These are phyloP conservation scores for Parasteatoda tepidariorum DNA, from an alignment of 1,140 invertebrate species.

Conservation along the genomic window DNA sequence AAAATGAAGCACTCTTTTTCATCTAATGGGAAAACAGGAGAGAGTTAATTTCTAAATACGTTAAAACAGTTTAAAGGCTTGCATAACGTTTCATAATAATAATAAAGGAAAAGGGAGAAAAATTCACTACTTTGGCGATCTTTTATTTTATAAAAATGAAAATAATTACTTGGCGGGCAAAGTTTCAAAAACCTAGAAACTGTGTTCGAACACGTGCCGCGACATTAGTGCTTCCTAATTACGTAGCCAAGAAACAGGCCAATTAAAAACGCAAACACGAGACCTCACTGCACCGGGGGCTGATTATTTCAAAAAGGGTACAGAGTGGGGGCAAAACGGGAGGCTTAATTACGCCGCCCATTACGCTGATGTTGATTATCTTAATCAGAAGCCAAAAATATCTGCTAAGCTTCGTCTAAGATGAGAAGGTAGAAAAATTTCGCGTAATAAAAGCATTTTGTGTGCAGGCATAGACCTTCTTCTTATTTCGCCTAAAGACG, in stretches of 20 bases:
- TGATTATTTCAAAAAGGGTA: slow-evolving; percentile 60
- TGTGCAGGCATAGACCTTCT: slow-evolving; percentile 10
- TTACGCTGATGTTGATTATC: slow-evolving; percentile 61
- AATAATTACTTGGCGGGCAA: slow-evolving; percentile 53
- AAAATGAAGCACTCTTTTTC: slow-evolving; percentile 40
- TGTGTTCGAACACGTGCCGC: slow-evolving; percentile 53
- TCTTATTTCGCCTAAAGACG: slow-evolving; percentile 48
- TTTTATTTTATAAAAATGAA: slow-evolving; percentile 60
- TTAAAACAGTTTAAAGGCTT: slow-evolving; percentile 35
- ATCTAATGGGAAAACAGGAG: slow-evolving; percentile 29
- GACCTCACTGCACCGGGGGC: slow-evolving; percentile 7
- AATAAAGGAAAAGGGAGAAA: slow-evolving; percentile 29
- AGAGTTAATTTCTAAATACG: slow-evolving; percentile 42
- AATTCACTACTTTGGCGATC: slow-evolving; percentile 39
- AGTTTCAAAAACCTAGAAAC: slow-evolving; percentile 49
- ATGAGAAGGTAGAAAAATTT: slow-evolving; percentile 50
- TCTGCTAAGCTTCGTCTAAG: slow-evolving; percentile 49
- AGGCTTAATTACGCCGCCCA: slow-evolving; percentile 58
- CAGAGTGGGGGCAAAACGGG: slow-evolving; percentile 17
- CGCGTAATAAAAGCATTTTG: slow-evolving; percentile 60
- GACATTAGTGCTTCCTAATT: slow-evolving; percentile 60
- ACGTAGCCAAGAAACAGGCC: slow-evolving; percentile 59
- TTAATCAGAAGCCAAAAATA: slow-evolving; percentile 62
- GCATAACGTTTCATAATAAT: slow-evolving; percentile 20
- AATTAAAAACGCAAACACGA: slow-evolving; percentile 61